Base-by-base conservation (phyloP, 2,888 invertebrate species). In the Drosophila paucipuncta region DNA sequence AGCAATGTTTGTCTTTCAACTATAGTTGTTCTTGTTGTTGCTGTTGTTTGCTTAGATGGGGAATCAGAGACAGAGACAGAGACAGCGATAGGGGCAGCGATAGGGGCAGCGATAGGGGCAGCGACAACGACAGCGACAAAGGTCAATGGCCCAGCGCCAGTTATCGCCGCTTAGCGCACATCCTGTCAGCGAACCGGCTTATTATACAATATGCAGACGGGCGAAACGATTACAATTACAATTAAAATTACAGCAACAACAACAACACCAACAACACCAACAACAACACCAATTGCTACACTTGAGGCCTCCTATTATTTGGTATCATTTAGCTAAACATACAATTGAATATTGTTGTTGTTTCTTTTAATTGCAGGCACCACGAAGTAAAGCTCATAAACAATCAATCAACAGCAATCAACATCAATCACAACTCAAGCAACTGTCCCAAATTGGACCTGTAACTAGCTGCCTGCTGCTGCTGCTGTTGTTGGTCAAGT, bases 381-480 rank as follows among this genome's bases (percentile, higher is more conserved):
- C 57, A 69, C 71, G 64, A 52, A 76, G 55, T 52, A 59, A 61
- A 61, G 70, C 75, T 75, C 68, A 75, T 75, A 63, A 68, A 5
- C 73, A 75, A 78, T 78, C 81, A 81, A 78, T 78, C 78, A 81
- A 7, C 69, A 31, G 57, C 72, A 70, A 71, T 76, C 74, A 74
- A 67, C 72, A 82, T 82, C 85, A 86, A 82, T 85, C 85, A 82
- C 54, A 64, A 60, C 68, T 49, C 63, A 76, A 82, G 70, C 80
- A 76, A 62, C 77, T 71, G 85, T 83, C 76, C 62, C 77, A 79
- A 84, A 86, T 76, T 86, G 84, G 82, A 83, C 70, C 77, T 77
- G 67, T 22, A 64, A 60, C 61, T 49, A 60, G n/a, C 31, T 43
- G 58, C 33, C 47, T 49, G 47, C 31, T 59, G 57, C 60, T 50